These are phyloP conservation scores for Cantharis flavilabris DNA, from an alignment of 2,888 invertebrate genomes.

Conservation along the genomic window DNA sequence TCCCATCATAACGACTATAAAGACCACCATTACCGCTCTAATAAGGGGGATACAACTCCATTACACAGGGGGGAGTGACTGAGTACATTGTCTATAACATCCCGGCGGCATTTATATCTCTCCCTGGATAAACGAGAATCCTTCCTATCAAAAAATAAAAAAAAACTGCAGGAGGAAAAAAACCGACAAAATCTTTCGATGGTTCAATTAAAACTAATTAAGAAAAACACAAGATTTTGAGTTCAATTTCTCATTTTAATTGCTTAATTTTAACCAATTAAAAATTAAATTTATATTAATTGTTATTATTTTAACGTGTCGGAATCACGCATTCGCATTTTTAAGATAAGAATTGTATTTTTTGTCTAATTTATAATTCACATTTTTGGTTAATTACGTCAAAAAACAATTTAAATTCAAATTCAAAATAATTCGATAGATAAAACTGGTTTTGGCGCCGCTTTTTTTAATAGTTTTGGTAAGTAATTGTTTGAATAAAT, in stretches of 20 bases:
- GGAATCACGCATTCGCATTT: neutral
- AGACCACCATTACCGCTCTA: slow-evolving; percentile 53
- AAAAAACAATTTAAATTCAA: neutral
- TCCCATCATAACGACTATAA: slow-evolving; percentile 47
- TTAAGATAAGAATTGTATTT: neutral
- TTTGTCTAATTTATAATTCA: neutral
- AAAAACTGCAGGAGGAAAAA: neutral
- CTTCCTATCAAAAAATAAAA: slow-evolving; percentile 23
- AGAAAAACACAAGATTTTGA: neutral
- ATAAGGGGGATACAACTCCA: slow-evolving; percentile 50
- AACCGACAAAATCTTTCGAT: neutral
- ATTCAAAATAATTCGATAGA: neutral
- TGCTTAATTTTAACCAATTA: slow-evolving; percentile 15
- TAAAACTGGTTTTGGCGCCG: neutral
- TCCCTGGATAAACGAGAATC: slow-evolving; percentile 43
- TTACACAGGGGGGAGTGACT: slow-evolving; percentile 45
- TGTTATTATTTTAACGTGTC: neutral
- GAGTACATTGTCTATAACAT: slow-evolving; percentile 44
- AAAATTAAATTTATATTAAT: neutral
- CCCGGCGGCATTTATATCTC: slow-evolving; percentile 43
- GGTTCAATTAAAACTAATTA: neutral
- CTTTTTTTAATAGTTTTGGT: neutral
- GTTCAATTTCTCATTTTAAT: neutral
- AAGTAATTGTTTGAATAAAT: neutral
- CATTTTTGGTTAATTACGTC: neutral